Base-by-base conservation (phyloP, 2,797 vertebrate genomes). In the Sebastes glaucus region DNA sequence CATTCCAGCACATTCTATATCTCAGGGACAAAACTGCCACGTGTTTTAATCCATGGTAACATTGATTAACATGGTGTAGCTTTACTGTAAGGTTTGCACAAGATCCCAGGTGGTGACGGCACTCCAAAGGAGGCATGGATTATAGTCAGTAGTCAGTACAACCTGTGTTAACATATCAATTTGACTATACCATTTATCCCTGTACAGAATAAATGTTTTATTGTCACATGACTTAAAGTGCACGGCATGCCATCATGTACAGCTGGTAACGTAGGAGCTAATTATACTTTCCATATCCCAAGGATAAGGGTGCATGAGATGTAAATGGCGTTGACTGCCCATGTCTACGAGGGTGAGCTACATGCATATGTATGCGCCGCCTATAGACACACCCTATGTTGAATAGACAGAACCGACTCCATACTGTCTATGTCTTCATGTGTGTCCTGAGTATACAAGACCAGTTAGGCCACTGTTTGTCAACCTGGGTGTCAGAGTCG, bases 161-260 rank as follows among this genome's bases (percentile, higher is more conserved):
- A 13, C 25, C 25, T 13, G 7, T 23, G 14, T 52, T 30, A 49
- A 70, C 32, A 42, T 32, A 30, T 38, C 11, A 4, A 35, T 71
- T 28, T 38, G 1, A 2, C 4, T n/a, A 3, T 11, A 56, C 3
- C 4, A 57, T 68, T 68, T 68, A 59, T 35, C 33, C n/a, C 7
- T 3, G 22, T 55, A 42, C 4, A 11, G 49, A 52, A 66, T 46
- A 0, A 2, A 69, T 69, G 5, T 65, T 25, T 42, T 59, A 65
- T 10, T 27, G 18, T 70, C 25, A 69, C 46, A 27, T 63, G 25
- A 22, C 49, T 77, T 53, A 25, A 33, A 73, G 52, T 64, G 57
- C 32, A 16, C 23, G 33, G 57, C 56, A 38, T 27, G 10, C 46
- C 27, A 64, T 35, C 4, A 14, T 16, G 9, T 13, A n/a, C 7